Evolutionary conservation across 2,113 vertebrate genomes (phyloP).

Genomic region (Gallinago paraguaiae): DNA sequence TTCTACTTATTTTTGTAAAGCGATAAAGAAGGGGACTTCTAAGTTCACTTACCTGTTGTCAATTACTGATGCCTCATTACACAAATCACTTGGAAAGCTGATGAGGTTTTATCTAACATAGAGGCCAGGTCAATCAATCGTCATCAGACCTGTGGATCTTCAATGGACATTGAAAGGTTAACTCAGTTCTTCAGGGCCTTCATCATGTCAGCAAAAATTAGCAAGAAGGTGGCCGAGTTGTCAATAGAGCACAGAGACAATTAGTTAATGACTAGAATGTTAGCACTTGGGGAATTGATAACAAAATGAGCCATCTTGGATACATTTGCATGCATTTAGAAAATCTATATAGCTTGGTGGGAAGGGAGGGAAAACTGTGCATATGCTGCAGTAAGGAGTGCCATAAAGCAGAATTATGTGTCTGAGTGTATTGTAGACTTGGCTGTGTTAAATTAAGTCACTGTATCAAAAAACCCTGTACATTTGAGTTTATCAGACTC

Average conservation of each 20-base stretch:
- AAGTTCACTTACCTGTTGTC: constrained; percentile 83
- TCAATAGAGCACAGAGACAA: constrained; percentile 94
- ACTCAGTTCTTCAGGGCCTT: constrained; percentile 83
- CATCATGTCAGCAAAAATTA: constrained; percentile 96
- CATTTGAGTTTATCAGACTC: constrained; percentile 5
- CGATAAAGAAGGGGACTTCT: constrained; percentile 66
- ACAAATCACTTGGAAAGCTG: constrained; percentile 90
- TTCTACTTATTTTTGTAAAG: constrained; percentile 4
- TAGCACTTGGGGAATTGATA: constrained; percentile 84
- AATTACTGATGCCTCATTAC: constrained; percentile 95
- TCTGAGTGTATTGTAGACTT: background rate
- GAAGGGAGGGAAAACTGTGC: background rate
- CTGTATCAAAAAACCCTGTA: background rate
- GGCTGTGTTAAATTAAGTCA: background rate
- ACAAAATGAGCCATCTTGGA: constrained; percentile 88
- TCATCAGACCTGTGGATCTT: constrained; percentile 85
- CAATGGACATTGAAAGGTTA: constrained; percentile 93
- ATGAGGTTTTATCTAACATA: constrained; percentile 94
- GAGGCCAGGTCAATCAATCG: constrained; percentile 90
- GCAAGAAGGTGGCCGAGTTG: constrained; percentile 81
- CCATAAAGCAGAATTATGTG: constrained; percentile 8
- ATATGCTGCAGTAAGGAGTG: background rate
- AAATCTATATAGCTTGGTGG: constrained; percentile 67
- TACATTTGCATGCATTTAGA: constrained; percentile 82
- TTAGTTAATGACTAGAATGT: constrained; percentile 96